Conservation (phyloP, 2,888 invertebrate species). For the Lasioglossum oenotherae region DNA sequence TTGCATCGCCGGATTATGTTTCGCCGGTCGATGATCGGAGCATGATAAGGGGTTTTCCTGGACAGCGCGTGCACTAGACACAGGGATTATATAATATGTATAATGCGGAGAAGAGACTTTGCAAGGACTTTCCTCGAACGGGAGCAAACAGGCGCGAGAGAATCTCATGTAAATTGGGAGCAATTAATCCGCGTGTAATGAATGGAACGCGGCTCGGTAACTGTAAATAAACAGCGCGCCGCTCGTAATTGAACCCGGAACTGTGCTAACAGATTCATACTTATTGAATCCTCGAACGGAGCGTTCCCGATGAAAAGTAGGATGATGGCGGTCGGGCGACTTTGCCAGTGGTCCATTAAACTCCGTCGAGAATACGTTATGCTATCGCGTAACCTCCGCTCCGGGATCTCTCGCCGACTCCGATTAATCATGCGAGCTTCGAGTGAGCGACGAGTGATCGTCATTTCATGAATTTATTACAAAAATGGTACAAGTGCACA, state of each 20-base stretch:
- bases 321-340: background rate
- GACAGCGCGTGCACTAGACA: background rate
- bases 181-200: constrained; percentile 31
- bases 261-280: constrained; percentile 2
- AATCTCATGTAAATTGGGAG: constrained; percentile 35
- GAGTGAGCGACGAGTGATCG: background rate
- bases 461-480: background rate
- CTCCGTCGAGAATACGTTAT: background rate
- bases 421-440: background rate
- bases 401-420: background rate
- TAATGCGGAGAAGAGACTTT: constrained; percentile 17
- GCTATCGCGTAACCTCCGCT: background rate
- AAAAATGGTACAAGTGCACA: no score
- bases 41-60: constrained; percentile 24
- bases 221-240: background rate
- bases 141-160: constrained; percentile 38
- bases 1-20: constrained; percentile 44
- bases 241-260: constrained; percentile 10
- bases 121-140: constrained; percentile 29
- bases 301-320: background rate
- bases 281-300: constrained; percentile 8
- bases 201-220: constrained; percentile 19
- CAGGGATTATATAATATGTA: constrained; percentile 36
- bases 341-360: constrained; percentile 4
- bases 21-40: constrained; percentile 32